These are phyloP conservation scores for Amniataba percoides DNA, from an alignment of 2,797 vertebrate species.

Conservation along the genomic window DNA sequence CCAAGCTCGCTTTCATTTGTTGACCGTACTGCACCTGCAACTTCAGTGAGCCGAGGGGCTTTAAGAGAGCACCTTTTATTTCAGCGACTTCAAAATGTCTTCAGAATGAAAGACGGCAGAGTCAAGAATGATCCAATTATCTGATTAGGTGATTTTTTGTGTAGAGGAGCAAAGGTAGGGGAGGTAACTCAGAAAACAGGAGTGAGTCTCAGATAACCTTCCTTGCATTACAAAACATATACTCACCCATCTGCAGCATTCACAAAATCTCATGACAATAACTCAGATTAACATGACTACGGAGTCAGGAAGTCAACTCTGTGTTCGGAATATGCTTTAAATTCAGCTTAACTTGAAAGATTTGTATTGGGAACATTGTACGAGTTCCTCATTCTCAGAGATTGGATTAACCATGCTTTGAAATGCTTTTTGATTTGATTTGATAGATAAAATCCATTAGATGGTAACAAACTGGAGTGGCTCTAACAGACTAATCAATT, in stretches of 20 bases:
- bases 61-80: constrained; percentile 28
- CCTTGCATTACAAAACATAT: background rate
- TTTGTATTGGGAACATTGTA: background rate
- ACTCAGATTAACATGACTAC: constrained; percentile 1
- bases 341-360: background rate
- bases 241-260: background rate
- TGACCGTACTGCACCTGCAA: constrained; percentile 25
- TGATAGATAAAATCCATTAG: constrained; percentile 7
- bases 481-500: constrained; percentile 57
- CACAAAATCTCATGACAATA: constrained; percentile 1
- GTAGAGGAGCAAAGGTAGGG: constrained; percentile 20
- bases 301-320: constrained; percentile 6
- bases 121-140: constrained; percentile 49
- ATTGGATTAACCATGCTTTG: background rate
- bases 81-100: constrained; percentile 33
- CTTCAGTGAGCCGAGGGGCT: constrained; percentile 13
- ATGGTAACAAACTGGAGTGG: background rate
- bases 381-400: background rate
- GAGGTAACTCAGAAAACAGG: constrained; percentile 7
- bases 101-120: constrained; percentile 32
- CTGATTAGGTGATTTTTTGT: constrained; percentile 48
- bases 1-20: constrained; percentile 39
- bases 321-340: background rate
- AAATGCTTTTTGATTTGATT: background rate
- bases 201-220: constrained; percentile 31